Evolutionary conservation across 2,888 invertebrate species (phyloP).

Genomic region (Leucophora obtusa): DNA sequence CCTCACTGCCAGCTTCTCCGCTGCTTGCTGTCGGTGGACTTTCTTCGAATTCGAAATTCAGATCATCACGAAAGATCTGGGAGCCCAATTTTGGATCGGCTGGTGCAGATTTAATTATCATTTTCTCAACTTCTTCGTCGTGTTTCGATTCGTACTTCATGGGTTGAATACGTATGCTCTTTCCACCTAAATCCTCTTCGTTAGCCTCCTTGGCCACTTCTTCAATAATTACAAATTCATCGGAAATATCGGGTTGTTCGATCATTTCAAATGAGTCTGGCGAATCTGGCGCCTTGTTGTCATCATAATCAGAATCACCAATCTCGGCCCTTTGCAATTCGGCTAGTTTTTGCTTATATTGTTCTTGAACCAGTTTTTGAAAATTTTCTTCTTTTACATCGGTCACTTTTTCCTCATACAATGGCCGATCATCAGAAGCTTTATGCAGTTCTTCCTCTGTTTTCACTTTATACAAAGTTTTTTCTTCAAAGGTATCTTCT

Average conservation of each 20-base stretch:
- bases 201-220: slow-evolving; percentile 92
- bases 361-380: slow-evolving; percentile 78
- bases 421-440: slow-evolving; percentile 72
- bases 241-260: slow-evolving; percentile 91
- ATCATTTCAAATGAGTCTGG: slow-evolving; percentile 93
- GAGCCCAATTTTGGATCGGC: slow-evolving; percentile 82
- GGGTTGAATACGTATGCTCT: slow-evolving; percentile 85
- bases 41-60: slow-evolving; percentile 86
- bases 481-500: slow-evolving; percentile 76
- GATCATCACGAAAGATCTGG: slow-evolving; percentile 81
- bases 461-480: slow-evolving; percentile 74
- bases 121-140: slow-evolving; percentile 86
- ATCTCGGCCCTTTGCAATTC: slow-evolving; percentile 80
- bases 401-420: slow-evolving; percentile 70
- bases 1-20: slow-evolving; percentile 69
- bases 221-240: slow-evolving; percentile 92
- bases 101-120: slow-evolving; percentile 85
- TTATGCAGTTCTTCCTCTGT: slow-evolving; percentile 76
- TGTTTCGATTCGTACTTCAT: slow-evolving; percentile 81
- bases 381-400: slow-evolving; percentile 77
- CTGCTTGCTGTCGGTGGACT: slow-evolving; percentile 80
- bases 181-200: slow-evolving; percentile 90
- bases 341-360: slow-evolving; percentile 81
- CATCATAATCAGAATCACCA: slow-evolving; percentile 79
- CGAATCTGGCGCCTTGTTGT: slow-evolving; percentile 84